Base-by-base conservation (phyloP, 2,888 invertebrate genomes). In the Acleris laterana region DNA sequence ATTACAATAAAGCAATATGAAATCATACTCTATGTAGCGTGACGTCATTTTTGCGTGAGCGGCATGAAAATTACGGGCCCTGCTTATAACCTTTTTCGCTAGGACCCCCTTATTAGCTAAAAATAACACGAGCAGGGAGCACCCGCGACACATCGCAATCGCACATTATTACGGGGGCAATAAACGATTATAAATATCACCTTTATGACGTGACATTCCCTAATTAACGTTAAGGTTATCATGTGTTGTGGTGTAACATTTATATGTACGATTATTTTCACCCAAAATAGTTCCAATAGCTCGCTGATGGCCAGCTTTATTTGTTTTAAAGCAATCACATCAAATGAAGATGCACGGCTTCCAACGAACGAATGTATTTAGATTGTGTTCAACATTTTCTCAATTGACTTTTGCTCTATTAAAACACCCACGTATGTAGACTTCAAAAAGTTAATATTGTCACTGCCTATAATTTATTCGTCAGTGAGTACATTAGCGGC, bases 261-360 rank as follows among this genome's bases (percentile, higher is more conserved):
- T 38, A 44, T 52, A 44, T 52, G 28, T 52, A 42, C 50, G 44
- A 44, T 44, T 44, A 44, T 44, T 44, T 53, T n/a, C 17, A 22
- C 44, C 32, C 5, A 3, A 32, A 28, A 28, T 19, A 58, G 38
- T 38, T 38, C 38, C 38, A 49, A 22, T 20, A 22, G 11, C 22
- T 56, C 44, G 11, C 13, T 25, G 16, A 25, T 46, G 11, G 44
- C 13, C 25, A 49, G 25, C 32, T 53, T 38, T 49, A 58, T 56
- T 57, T 22, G 22, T 62, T 52, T 62, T 49, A 28, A 59, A 44
- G 56, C 65, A 66, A 67, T 70, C 62, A 49, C 60, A 46, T 67
- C n/a, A 56, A 67, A 67, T 66, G 55, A 62, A 66, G 61, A 70
- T 68, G 65, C 55, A 70, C 42, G 49, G 59, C 62, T 62, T 53